Percentiles rank a stretch among this genome's conserved stretches.
phyloP scores from a whole-genome alignment of 2,113 vertebrate species.

The Dissostichus mawsoni region DNA sequence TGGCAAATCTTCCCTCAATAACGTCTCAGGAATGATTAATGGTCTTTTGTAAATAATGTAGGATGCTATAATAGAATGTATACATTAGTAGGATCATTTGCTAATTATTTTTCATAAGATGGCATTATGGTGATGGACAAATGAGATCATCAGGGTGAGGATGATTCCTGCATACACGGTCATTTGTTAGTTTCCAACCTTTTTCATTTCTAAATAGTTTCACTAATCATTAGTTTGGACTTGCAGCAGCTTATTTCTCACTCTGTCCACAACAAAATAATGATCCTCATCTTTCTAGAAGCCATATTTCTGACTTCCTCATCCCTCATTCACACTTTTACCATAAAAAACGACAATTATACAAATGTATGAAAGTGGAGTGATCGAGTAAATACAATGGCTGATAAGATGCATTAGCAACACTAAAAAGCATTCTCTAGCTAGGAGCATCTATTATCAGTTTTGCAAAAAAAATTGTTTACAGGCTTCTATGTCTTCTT shows the following conservation, averaged over 20 bases:
- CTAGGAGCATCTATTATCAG: neutral
- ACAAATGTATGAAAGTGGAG: neutral
- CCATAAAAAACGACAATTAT: neutral
- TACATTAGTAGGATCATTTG: constrained; percentile 37
- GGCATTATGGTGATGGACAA: constrained; percentile 5
- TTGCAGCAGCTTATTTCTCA: neutral
- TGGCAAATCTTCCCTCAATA: constrained; percentile 52
- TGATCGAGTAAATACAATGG: neutral
- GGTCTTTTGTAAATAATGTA: constrained; percentile 51
- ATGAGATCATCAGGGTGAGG: constrained; percentile 17
- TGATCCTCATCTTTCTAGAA: neutral
- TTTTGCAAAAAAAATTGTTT: neutral
- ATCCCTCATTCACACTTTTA: neutral
- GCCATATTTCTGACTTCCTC: neutral
- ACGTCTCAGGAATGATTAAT: constrained; percentile 45
- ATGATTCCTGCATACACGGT: neutral
- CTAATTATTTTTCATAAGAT: constrained; percentile 52
- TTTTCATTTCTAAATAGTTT: neutral
- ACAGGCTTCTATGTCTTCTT: neutral
- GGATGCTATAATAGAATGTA: constrained; percentile 23
- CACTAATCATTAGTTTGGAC: neutral
- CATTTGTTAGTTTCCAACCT: neutral
- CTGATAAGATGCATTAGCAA: neutral
- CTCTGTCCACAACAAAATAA: neutral
- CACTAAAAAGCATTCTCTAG: neutral